Conservation (phyloP, 2,888 invertebrate species). For the Harmothoe impar region DNA sequence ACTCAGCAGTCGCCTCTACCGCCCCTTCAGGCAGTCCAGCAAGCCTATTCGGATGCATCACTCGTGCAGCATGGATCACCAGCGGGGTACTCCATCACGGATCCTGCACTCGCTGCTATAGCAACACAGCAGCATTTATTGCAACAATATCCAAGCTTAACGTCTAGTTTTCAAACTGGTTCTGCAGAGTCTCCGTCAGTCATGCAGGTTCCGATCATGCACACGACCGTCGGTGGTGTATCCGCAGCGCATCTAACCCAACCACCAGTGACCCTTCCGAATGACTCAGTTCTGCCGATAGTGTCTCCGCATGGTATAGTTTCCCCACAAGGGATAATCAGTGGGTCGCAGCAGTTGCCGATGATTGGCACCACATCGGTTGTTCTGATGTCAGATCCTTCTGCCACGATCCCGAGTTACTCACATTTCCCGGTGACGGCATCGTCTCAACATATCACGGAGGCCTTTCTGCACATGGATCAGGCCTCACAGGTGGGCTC, state of each 20-base stretch:
- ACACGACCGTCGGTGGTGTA: neutral
- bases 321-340: neutral
- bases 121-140: neutral
- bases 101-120: neutral
- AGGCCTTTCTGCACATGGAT: neutral
- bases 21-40: neutral
- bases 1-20: neutral
- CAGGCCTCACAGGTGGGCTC: neutral
- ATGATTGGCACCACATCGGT: neutral
- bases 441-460: neutral
- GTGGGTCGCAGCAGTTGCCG: neutral
- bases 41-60: neutral
- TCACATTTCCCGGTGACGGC: neutral
- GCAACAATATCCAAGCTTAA: neutral
- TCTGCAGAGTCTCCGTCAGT: neutral
- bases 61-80: neutral
- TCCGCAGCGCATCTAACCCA: neutral
- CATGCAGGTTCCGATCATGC: neutral
- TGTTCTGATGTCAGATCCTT: neutral
- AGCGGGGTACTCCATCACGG: neutral
- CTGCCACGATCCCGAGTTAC: neutral
- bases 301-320: neutral
- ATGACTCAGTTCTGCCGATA: neutral
- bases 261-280: neutral
- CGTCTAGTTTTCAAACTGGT: neutral